Evolutionary conservation across 2,888 invertebrate species (phyloP), one percentile per base, ranked within the genome.

Genomic region (Acronicta psi): DNA sequence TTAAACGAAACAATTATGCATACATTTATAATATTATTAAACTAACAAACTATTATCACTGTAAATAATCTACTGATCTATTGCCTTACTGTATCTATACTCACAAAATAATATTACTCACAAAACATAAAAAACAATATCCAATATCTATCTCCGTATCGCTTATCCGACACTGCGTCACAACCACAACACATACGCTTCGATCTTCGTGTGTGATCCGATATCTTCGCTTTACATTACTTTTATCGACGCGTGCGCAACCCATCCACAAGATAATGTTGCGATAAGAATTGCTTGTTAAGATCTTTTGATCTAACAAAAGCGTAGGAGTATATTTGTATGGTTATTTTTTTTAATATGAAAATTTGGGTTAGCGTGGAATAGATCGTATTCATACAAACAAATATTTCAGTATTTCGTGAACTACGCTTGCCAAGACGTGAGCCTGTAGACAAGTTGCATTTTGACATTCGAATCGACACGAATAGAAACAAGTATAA

Each of bases 161-260:
- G 59, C 41, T 44, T 34, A 71, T 51, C 66, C 6, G 0, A 0
- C 14, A 8, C 16, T 71, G 34, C 49, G 10, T 7, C 0, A 17
- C 43, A 1, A 6, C 7, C 52, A 29, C 16, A 49, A 37, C 13
- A 7, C 25, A 0, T 34, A 29, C 17, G 11, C 60, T 43, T 37
- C 60, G 57, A 70, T 73, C 75, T 54, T 68, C 75, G 75, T 75
- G 75, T 75, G 75, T 73, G 75, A 75, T 75, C 75, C 77, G 54
- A 64, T 70, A 75, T 67, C 74, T 49, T 42, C 74, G 62, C 71
- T 76, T 73, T 37, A 53, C 77, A 70, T 76, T 70, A 65, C 68
- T 73, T 76, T 76, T 73, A 75, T 65, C 74, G 74, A 55, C 75
- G 77, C 75, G 75, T 75, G 75, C 75, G 74, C 77, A 59, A 37